These are phyloP conservation scores for Neoarius graeffei DNA, from an alignment of 2,113 vertebrate species.

Conservation along the genomic window DNA sequence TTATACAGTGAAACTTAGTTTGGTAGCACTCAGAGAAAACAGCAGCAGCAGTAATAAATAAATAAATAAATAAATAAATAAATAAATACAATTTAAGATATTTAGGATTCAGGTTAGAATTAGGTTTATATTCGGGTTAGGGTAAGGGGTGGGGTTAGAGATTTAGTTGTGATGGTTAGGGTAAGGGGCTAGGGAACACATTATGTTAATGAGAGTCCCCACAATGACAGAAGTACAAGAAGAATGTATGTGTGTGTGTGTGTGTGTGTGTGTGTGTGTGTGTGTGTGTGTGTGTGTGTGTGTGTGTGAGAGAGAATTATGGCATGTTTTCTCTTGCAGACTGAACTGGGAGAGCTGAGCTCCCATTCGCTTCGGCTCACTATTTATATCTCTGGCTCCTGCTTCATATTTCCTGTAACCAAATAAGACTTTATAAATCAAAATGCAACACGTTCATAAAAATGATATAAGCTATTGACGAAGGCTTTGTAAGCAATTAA, in stretches of 20 bases:
- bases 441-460: slow-evolving; percentile 61
- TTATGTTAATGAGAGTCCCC: too few relatives aligned
- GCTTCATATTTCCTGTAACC: slow-evolving; percentile 68
- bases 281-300: slow-evolving; percentile 8
- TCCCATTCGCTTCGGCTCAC: slow-evolving; percentile 29
- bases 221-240: too few relatives aligned
- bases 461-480: slow-evolving; percentile 68
- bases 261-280: slow-evolving; percentile 1
- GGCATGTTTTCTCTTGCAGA: slow-evolving; percentile 30
- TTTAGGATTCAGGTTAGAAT: too few relatives aligned
- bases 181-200: too few relatives aligned
- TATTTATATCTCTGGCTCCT: slow-evolving; percentile 53
- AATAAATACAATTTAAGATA: too few relatives aligned
- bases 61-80: too few relatives aligned
- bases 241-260: neutral
- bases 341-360: slow-evolving; percentile 30
- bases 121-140: too few relatives aligned
- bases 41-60: too few relatives aligned
- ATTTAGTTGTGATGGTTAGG: too few relatives aligned
- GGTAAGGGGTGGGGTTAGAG: too few relatives aligned
- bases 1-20: too few relatives aligned
- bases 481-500: slow-evolving; percentile 68
- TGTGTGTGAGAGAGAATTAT: slow-evolving; percentile 27
- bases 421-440: slow-evolving; percentile 71
- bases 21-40: too few relatives aligned